These are phyloP conservation scores for Galbula dea DNA, from an alignment of 2,113 vertebrate species.

Conservation along the genomic window DNA sequence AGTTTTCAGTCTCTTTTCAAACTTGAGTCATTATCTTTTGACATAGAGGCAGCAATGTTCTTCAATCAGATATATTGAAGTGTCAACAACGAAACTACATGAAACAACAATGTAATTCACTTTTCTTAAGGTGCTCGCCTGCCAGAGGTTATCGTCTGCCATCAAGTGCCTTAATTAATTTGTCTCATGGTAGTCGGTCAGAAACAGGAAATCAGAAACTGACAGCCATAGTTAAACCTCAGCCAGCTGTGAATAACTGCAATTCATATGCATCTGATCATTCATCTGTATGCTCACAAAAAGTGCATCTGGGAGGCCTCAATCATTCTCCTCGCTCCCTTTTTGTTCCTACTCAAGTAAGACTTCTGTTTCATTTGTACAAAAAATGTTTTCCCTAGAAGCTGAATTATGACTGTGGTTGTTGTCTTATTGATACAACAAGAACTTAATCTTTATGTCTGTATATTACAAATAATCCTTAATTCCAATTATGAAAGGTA, in stretches of 20 bases:
- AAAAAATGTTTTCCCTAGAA: neutral
- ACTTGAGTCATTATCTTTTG: neutral
- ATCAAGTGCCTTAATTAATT: conserved; percentile 92
- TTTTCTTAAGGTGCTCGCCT: conserved; percentile 78
- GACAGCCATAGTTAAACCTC: conserved; percentile 92
- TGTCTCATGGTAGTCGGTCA: conserved; percentile 86
- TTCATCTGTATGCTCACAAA: conserved; percentile 64
- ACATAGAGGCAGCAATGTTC: neutral
- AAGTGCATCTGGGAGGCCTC: conserved; percentile 79
- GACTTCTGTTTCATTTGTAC: neutral
- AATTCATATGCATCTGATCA: conserved; percentile 55
- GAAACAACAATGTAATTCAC: neutral
- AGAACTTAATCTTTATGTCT: neutral
- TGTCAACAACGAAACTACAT: neutral
- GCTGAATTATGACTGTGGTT: neutral
- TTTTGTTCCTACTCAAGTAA: conserved; percentile 88
- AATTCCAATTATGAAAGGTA: neutral
- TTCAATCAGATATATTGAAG: neutral
- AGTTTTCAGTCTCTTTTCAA: neutral
- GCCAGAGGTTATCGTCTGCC: conserved; percentile 89
- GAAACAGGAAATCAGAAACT: conserved; percentile 87
- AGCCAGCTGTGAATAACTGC: conserved; percentile 75
- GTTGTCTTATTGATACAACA: neutral
- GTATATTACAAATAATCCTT: neutral
- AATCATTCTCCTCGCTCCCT: conserved; percentile 92